A percentile compares a stretch with the other conserved stretches of the same genome.
phyloP scores from a whole-genome alignment of 2,888 invertebrate species.

The Oligia latruncula region DNA sequence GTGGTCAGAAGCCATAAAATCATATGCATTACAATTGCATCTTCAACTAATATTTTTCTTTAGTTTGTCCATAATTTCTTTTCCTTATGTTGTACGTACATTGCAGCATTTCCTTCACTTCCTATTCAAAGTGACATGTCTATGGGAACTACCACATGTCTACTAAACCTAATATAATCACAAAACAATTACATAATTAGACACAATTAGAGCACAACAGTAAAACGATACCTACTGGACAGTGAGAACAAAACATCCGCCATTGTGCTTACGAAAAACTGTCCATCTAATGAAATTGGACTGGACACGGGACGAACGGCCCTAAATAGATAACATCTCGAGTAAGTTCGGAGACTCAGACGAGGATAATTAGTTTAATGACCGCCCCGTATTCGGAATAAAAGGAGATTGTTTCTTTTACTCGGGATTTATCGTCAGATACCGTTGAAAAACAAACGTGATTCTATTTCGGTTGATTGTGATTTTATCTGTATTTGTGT shows the following conservation, averaged over 20 bases:
- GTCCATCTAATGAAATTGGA: constrained; percentile 82
- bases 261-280: constrained; percentile 70
- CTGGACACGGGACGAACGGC: constrained; percentile 73
- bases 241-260: constrained; percentile 33
- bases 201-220: constrained; percentile 41
- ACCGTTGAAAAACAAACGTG: constrained; percentile 60
- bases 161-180: constrained; percentile 33
- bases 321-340: constrained; percentile 79
- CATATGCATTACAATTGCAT: not conserved
- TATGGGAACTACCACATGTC: not conserved
- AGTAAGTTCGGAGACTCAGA: constrained; percentile 73
- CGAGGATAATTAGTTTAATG: constrained; percentile 83
- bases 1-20: not conserved
- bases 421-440: constrained; percentile 58
- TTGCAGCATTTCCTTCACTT: not conserved
- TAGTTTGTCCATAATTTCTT: not conserved
- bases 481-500: constrained; percentile 49
- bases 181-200: constrained; percentile 56
- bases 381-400: constrained; percentile 71
- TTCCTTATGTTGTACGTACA: not conserved
- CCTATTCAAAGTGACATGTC: not conserved
- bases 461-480: constrained; percentile 59
- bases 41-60: not conserved
- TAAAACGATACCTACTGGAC: constrained; percentile 40
- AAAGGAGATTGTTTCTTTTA: constrained; percentile 66